Evolutionary conservation across 1,140 invertebrate genomes (phyloP).

Genomic region (Aphelenchoides besseyi): DNA sequence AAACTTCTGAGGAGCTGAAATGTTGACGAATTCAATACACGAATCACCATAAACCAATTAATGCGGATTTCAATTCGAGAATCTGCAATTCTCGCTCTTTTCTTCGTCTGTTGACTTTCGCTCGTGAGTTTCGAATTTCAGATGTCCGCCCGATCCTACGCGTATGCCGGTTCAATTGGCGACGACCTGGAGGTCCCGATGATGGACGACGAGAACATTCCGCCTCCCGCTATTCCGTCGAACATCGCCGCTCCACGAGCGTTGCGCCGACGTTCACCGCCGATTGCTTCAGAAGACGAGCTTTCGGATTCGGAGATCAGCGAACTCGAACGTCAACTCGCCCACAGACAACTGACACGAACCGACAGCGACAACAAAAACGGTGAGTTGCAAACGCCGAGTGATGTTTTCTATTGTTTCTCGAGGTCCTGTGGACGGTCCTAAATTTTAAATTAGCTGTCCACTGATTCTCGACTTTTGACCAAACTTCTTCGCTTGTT

Average conservation of each 20-base stretch:
- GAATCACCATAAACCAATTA: too few relatives aligned
- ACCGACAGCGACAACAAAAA: not conserved
- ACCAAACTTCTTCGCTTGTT: not conserved
- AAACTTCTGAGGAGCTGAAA: too few relatives aligned
- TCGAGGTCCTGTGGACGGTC: not conserved
- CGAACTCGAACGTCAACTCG: conserved; percentile 35
- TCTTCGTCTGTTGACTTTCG: too few relatives aligned
- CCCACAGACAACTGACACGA: not conserved
- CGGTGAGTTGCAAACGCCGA: not conserved
- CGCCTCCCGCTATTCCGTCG: conserved; percentile 1
- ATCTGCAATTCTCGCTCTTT: too few relatives aligned
- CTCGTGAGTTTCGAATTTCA: conserved; percentile 17
- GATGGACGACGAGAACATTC: conserved; percentile 19
- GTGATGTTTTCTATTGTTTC: not conserved
- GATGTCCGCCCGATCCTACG: conserved; percentile 6
- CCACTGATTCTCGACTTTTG: not conserved
- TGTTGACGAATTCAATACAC: too few relatives aligned
- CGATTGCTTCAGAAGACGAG: conserved; percentile 29
- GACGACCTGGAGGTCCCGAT: conserved; percentile 22
- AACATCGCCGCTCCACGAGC: not conserved
- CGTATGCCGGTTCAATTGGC: not conserved
- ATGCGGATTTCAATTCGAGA: too few relatives aligned
- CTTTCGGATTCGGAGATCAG: conserved; percentile 41
- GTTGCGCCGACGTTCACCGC: conserved; percentile 8
- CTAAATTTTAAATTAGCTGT: not conserved